A percentile compares a stretch with the other conserved stretches of the same genome.
These are phyloP conservation scores for Eristalis pertinax DNA, from an alignment of 2,888 invertebrate genomes.

Conservation along the genomic window DNA sequence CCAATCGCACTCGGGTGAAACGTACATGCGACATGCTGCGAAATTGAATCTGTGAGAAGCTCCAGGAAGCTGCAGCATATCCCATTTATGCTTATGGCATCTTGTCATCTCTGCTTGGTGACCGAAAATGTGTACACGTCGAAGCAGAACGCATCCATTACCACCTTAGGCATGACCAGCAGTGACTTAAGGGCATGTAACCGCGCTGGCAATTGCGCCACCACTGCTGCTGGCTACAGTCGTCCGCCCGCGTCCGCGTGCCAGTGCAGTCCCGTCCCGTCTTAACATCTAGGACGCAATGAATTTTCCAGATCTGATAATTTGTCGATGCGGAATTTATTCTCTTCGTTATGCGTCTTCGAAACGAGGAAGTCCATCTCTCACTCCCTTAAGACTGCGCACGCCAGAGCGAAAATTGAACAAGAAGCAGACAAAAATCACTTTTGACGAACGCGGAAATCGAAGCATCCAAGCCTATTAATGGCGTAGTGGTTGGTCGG, in stretches of 20 bases:
- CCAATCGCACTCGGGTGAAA: neutral
- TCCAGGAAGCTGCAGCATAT: constrained; percentile 31
- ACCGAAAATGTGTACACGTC: constrained; percentile 28
- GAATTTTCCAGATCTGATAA: constrained; percentile 57
- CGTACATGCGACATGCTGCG: neutral
- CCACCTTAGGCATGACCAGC: constrained; percentile 19
- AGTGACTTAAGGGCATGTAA: constrained; percentile 23
- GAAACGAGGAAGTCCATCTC: constrained; percentile 43
- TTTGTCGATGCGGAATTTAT: constrained; percentile 56
- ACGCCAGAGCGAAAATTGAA: constrained; percentile 24
- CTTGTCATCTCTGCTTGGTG: constrained; percentile 28
- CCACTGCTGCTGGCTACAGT: neutral
- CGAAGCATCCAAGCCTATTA: constrained; percentile 48
- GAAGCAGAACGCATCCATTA: constrained; percentile 30
- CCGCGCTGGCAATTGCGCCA: neutral
- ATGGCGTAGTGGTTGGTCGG: constrained; percentile 45
- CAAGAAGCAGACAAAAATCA: constrained; percentile 61
- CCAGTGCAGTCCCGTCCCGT: no score
- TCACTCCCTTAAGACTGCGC: constrained; percentile 33
- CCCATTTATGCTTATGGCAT: constrained; percentile 42
- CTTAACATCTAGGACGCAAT: constrained; percentile 30
- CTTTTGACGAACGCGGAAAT: constrained; percentile 68
- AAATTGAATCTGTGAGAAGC: constrained; percentile 3
- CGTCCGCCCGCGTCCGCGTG: neutral
- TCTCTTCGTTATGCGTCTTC: constrained; percentile 39